Base-by-base conservation (phyloP, 1,140 invertebrate species). In the Apis florea region DNA sequence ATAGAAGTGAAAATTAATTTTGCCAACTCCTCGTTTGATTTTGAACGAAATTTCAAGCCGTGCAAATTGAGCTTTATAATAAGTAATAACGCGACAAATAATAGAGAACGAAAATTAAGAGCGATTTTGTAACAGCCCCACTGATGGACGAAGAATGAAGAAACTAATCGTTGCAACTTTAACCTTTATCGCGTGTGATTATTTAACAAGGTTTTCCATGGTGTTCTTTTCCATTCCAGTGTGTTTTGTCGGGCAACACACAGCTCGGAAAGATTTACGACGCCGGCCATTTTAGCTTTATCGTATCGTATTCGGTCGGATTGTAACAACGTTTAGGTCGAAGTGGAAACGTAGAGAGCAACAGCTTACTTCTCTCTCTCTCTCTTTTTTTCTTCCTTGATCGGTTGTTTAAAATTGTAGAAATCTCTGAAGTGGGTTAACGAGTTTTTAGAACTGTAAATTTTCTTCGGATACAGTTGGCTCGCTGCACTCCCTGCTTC, bases 371-470 rank as follows among this genome's bases (percentile, higher is more conserved):
- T 40, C 40, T 2, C 2, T 19, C 2, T 15, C 0, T 54, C 3
- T 6, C 0, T 17, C 0, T 54, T 3, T 19, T 8, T 5, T 6
- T 58, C 4, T 24, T 12, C 0, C 24, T 24, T 40, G 0, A 67
- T 47, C 8, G 64, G 64, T 47, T 67, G 64, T 67, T 67, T n/a
- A 67, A 67, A 67, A 67, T 67, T 47, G 31, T 21, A 67, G 26
- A 31, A 67, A 67, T 67, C 31, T 47, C 40, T 13, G 21, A 67
- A 67, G 21, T 67, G 64, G 64, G 64, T 67, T 67, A 67, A 67
- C 64, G 64, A 67, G 64, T 47, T 47, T 40, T 47, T 19, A 21
- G 40, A 5, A 17, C 1, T 13, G 21, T 47, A 47, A 47, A 67
- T 67, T 67, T 21, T 11, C 13, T 67, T 47, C 21, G 1, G 40